These are phyloP conservation scores for Chloromyia formosa DNA, from an alignment of 2,888 invertebrate species.

Conservation along the genomic window DNA sequence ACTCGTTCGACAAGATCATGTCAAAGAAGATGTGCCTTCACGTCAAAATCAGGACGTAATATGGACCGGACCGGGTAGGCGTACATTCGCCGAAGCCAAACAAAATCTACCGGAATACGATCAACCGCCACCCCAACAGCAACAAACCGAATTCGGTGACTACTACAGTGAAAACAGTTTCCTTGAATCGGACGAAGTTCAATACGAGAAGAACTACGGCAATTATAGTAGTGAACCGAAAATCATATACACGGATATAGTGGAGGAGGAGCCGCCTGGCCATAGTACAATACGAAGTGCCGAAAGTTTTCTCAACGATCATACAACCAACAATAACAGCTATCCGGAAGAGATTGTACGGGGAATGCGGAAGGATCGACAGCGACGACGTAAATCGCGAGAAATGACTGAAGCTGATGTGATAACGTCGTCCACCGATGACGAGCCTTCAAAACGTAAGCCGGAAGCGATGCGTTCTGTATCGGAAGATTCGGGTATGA, in stretches of 20 bases:
- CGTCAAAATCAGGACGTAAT: slow-evolving; percentile 43
- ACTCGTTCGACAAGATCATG: slow-evolving; percentile 61
- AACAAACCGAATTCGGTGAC: slow-evolving; percentile 56
- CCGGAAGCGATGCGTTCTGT: slow-evolving; percentile 63
- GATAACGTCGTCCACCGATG: slow-evolving; percentile 43
- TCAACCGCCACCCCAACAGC: slow-evolving; percentile 53
- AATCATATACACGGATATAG: slow-evolving; percentile 59
- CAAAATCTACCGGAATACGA: slow-evolving; percentile 60
- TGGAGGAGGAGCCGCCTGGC: slow-evolving; percentile 53
- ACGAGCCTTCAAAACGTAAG: slow-evolving; percentile 54
- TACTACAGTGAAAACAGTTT: slow-evolving; percentile 60
- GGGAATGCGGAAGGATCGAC: slow-evolving; percentile 50
- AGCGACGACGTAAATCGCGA: slow-evolving; percentile 49
- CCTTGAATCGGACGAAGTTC: slow-evolving; percentile 60
- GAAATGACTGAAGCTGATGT: slow-evolving; percentile 50
- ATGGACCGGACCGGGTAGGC: slow-evolving; percentile 49
- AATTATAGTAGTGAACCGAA: slow-evolving; percentile 61
- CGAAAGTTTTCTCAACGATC: slow-evolving; percentile 50
- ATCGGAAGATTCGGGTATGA: slow-evolving; percentile 61
- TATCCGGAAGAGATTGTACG: slow-evolving; percentile 52
- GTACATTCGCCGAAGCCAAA: slow-evolving; percentile 62
- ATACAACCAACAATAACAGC: slow-evolving; percentile 40
- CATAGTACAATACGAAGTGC: slow-evolving; percentile 46
- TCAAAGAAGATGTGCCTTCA: slow-evolving; percentile 57
- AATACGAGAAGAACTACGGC: slow-evolving; percentile 60